These are phyloP conservation scores for Ligdia adustata DNA, from an alignment of 2,888 invertebrate species.

Conservation along the genomic window DNA sequence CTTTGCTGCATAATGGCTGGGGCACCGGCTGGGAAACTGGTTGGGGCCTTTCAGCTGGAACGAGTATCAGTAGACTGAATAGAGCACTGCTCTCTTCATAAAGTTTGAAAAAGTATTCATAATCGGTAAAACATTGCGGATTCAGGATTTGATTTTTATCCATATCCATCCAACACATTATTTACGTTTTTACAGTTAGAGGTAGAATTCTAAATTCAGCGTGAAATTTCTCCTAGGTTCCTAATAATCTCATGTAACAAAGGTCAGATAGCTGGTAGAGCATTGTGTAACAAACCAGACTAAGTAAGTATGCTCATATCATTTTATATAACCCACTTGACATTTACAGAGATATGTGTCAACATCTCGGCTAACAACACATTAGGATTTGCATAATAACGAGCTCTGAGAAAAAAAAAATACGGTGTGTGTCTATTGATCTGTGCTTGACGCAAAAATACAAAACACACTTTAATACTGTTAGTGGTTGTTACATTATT, in stretches of 20 bases:
- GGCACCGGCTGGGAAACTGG: slow-evolving; percentile 28
- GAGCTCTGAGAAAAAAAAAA: slow-evolving; percentile 15
- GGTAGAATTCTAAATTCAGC: too few species aligned
- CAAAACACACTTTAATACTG: too few species aligned
- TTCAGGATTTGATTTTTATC: too few species aligned
- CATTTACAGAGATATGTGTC: slow-evolving; percentile 48
- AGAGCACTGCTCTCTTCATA: too few species aligned
- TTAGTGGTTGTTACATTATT: too few species aligned
- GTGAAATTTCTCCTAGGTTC: slow-evolving; percentile 3
- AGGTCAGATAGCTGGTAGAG: slow-evolving; percentile 35
- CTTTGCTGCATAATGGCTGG: slow-evolving; percentile 70
- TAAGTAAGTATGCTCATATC: slow-evolving; percentile 29
- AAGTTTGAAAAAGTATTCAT: too few species aligned
- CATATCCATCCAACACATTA: too few species aligned
- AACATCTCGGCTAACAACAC: slow-evolving; percentile 42
- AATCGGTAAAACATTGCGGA: too few species aligned
- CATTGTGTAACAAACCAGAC: slow-evolving; percentile 39
- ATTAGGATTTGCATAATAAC: slow-evolving; percentile 23
- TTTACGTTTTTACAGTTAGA: too few species aligned
- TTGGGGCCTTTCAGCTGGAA: slow-evolving; percentile 24
- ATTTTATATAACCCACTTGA: slow-evolving; percentile 53
- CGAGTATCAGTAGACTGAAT: too few species aligned
- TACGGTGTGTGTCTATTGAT: too few species aligned
- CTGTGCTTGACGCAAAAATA: too few species aligned
- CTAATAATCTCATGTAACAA: slow-evolving; percentile 24